Evolutionary conservation across 2,888 invertebrate genomes (phyloP), one percentile per base, ranked within the genome.

Genomic region (Cryptus viduatorius): DNA sequence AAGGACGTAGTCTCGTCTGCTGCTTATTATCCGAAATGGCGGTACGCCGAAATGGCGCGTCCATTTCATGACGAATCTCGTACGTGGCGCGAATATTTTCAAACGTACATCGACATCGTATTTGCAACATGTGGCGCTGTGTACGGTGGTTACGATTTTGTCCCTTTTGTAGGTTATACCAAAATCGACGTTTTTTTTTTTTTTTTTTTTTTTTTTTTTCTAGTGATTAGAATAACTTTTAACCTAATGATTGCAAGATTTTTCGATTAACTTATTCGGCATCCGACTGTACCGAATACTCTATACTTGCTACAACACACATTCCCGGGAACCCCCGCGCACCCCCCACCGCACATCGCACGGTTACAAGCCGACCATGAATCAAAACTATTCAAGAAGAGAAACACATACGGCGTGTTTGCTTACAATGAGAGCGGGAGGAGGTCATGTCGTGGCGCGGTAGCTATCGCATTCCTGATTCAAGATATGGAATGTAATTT

Each of bases 381-480:
- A 89, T 89, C 89, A 88, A 90, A 92, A 90, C 88, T 89, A 89
- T 89, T 88, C 87, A 86, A 89, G 88, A 53, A 81, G 84, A 84
- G 82, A 44, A 73, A 85, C 79, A 85, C 69, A 85, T 59, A 84
- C 80, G 85, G 86, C 83, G 87, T 88, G 87, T 89, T 88, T 87
- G 86, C 84, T 88, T 87, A 88, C 88, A 87, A 89, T 88, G 84
- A 89, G 84, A 87, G 83, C 72, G 72, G 77, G 80, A 37, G 84
- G 87, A 85, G 89, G 87, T 88, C 89, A 88, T 88, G 90, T 90
- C 89, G 89, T 89, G 72, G 56, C 76, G 85, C 83, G 88, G 89
- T 90, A 91, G 90, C 90, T 91, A 90, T 91, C 89, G 89, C 91
- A 87, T 89, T 90, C 87, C 88, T 84, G 91, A 91, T 91, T 89